Evolutionary conservation across 2,797 vertebrate genomes (phyloP).

Genomic region (Paguma larvata): DNA sequence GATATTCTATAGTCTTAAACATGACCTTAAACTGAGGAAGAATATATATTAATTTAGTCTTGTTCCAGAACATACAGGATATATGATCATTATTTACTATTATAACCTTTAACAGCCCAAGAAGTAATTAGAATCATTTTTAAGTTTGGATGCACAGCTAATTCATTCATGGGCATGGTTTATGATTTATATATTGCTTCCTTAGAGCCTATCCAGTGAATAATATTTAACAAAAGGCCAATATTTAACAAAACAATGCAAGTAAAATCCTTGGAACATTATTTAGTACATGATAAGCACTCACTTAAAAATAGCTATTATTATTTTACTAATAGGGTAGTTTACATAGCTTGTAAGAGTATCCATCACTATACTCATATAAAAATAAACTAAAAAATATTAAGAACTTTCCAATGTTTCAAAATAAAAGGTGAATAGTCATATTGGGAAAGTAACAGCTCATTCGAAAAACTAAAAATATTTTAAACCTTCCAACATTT

Average conservation of each 20-base stretch:
- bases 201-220: not conserved
- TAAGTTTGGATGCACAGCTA: not conserved
- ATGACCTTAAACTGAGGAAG: not conserved
- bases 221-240: not conserved
- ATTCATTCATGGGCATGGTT: not conserved
- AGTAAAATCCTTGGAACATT: not conserved
- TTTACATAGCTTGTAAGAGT: not conserved
- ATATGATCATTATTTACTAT: not conserved
- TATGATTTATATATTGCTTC: not conserved
- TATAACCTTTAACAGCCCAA: not conserved
- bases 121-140: not conserved
- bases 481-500: constrained; percentile 46
- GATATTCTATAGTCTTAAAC: not conserved
- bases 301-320: not conserved
- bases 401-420: not conserved
- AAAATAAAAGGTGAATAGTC: constrained; percentile 33
- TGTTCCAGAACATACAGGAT: not conserved
- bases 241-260: constrained; percentile 51
- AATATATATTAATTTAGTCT: not conserved
- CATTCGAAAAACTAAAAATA: constrained; percentile 8
- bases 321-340: not conserved
- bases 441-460: not conserved
- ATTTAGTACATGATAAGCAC: not conserved
- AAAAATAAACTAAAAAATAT: constrained; percentile 24
- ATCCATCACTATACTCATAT: not conserved